These are phyloP conservation scores for Manacus vitellinus DNA, from an alignment of 2,113 vertebrate genomes.

Conservation along the genomic window DNA sequence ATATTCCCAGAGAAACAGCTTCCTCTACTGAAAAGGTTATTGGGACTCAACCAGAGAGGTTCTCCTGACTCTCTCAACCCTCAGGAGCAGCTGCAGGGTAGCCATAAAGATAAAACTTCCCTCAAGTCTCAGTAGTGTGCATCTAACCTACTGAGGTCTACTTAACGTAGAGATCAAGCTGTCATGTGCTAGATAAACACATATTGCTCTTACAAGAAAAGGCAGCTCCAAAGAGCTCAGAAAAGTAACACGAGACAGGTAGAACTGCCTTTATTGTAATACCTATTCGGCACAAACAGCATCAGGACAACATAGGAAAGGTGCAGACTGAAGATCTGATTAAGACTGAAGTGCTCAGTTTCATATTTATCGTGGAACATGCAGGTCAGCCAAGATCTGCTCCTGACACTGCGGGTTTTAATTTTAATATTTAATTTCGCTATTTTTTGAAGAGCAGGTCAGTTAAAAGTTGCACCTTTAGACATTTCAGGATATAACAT, in stretches of 20 bases:
- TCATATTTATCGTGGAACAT: background rate
- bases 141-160: background rate
- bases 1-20: background rate
- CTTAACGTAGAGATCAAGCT: background rate
- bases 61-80: background rate
- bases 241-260: background rate
- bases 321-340: background rate
- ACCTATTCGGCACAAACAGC: background rate
- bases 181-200: background rate
- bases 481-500: background rate
- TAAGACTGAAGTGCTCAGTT: background rate
- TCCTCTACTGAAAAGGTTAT: background rate
- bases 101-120: background rate
- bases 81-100: rapidly evolving
- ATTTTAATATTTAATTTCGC: background rate
- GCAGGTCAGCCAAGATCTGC: background rate
- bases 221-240: background rate
- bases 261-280: background rate
- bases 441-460: background rate
- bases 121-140: background rate
- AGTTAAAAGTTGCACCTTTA: background rate
- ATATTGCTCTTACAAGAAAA: background rate
- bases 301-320: background rate
- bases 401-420: background rate
- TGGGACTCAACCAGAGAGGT: background rate